These are phyloP conservation scores for Chrysolina oricalcia DNA, from an alignment of 2,888 invertebrate genomes.

Conservation along the genomic window DNA sequence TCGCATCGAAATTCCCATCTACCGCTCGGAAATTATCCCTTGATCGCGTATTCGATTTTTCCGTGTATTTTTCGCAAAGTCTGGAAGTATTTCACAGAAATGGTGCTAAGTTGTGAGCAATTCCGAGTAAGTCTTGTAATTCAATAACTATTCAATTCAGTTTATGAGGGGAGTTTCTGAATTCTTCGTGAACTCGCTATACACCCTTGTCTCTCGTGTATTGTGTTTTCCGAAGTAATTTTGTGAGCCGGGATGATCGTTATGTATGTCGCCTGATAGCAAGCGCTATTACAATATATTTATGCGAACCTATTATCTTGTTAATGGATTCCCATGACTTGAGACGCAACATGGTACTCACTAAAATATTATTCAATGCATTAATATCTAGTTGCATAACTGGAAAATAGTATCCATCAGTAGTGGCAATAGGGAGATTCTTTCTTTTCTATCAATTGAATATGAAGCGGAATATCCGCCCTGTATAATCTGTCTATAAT, in stretches of 20 bases:
- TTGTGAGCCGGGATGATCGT: neutral
- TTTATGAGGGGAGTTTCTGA: neutral
- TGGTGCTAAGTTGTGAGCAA: constrained; percentile 3
- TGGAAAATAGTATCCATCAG: no score
- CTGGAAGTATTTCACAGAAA: neutral
- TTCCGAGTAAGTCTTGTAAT: neutral
- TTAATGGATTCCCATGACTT: no score
- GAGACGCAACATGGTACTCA: no score
- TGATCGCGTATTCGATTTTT: neutral
- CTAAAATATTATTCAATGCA: no score
- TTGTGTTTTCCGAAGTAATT: neutral
- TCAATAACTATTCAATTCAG: constrained; percentile 5
- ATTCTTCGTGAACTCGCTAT: neutral
- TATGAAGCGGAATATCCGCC: no score
- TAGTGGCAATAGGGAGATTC: no score
- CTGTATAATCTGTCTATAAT: no score
- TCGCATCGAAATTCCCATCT: neutral
- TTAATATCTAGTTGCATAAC: no score
- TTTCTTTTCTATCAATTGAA: no score
- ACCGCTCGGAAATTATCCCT: neutral
- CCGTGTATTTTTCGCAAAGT: neutral
- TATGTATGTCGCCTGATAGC: neutral
- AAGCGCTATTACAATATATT: neutral
- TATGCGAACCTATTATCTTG: neutral
- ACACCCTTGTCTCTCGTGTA: neutral